Percentiles rank a stretch among this genome's conserved stretches.
Conservation (phyloP, 2,888 invertebrate genomes). For the Nomada flava region DNA sequence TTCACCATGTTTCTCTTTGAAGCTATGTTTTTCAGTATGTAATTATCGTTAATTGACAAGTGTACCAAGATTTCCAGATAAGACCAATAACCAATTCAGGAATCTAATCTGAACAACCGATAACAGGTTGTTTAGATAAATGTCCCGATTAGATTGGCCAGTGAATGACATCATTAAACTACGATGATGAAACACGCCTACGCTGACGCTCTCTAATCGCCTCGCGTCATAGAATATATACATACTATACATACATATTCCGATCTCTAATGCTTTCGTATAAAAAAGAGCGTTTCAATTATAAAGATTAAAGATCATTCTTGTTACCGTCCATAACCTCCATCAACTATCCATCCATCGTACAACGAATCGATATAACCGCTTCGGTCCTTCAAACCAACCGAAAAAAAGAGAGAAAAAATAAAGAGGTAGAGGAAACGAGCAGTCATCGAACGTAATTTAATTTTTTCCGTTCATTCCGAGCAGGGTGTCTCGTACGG, state of each 20-base stretch:
- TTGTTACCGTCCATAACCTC: background rate
- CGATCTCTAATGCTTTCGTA: conserved; percentile 2
- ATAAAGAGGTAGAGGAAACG: conserved; percentile 7
- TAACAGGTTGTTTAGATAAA: conserved; percentile 25
- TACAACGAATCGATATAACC: background rate
- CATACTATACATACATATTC: background rate
- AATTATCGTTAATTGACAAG: conserved; percentile 27
- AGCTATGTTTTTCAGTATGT: background rate
- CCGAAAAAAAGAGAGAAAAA: background rate
- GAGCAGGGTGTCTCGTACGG: conserved; percentile 7
- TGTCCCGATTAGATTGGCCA: conserved; percentile 30
- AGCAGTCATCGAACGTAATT: conserved; percentile 33
- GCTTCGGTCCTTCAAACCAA: background rate
- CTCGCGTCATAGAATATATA: conserved; percentile 5
- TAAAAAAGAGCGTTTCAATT: background rate
- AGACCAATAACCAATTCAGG: conserved; percentile 11
- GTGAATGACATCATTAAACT: conserved; percentile 35
- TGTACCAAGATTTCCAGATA: conserved; percentile 27
- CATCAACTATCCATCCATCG: background rate
- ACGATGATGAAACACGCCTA: conserved; percentile 44
- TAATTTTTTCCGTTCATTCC: conserved; percentile 51
- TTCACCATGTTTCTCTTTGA: background rate
- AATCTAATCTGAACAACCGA: conserved; percentile 45
- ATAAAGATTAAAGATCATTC: background rate
- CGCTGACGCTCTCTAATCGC: conserved; percentile 27